Base-by-base conservation (phyloP, 2,888 invertebrate genomes). In the Acrobeloides nanus region DNA sequence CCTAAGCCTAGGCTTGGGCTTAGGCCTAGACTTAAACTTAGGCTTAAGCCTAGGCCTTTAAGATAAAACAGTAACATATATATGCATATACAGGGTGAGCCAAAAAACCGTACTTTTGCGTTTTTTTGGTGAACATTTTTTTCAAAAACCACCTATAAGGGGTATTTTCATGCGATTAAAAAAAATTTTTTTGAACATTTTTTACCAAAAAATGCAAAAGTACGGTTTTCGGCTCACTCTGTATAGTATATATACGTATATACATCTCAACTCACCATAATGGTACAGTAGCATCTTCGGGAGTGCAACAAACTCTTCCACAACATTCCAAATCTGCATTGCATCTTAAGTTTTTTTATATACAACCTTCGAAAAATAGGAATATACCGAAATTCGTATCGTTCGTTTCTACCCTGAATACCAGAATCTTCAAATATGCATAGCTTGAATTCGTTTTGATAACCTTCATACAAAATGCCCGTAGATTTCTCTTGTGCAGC, bases 391-490 rank as follows among this genome's bases (percentile, higher is more conserved):
- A 57, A 57, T 47, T 60, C 71, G 57, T 71, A 71, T 51, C 71
- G 61, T 55, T 71, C 71, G 48, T 71, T 71, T 38, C 58, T 57
- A 18, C 71, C 71, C 40, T 60, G 53, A 21, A 71, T 64, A 40
- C 56, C 58, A 25, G 63, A 62, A 40, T 71, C 71, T 42, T 71
- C 71, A 50, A 64, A 72, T 41, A 71, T 55, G 53, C 71, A 71
- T 46, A 62, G 58, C 23, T 56, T 59, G 57, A 71, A 71, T 27
- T 62, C 64, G 35, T 66, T 59, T n/a, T 53, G 49, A 52, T 68
- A 68, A 24, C 72, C 72, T 44, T 72, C 64, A 55, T 71, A 71
- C 41, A 59, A 51, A 37, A 71, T 71, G 39, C 71, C 71, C 38
- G 59, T 59, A 39, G 64, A 64, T 34, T 71, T 55, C 38, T 59